A percentile compares a stretch with the other conserved stretches of the same genome.
These are phyloP conservation scores for Lucinisca nassula DNA, from an alignment of 2,888 invertebrate species.

Conservation along the genomic window DNA sequence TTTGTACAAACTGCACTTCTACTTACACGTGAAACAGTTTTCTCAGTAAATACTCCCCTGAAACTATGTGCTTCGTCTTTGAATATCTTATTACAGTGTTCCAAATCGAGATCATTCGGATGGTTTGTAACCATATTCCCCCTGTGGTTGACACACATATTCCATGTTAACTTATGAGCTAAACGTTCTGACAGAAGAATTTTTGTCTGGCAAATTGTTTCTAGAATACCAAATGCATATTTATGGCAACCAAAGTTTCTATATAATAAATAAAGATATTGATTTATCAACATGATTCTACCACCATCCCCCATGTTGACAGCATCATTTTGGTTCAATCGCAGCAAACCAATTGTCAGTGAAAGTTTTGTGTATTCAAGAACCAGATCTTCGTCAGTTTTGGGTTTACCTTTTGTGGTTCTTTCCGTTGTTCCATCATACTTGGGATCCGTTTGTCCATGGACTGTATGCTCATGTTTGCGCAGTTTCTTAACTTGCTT, in stretches of 20 bases:
- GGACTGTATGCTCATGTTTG: constrained; percentile 30
- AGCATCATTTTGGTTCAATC: constrained; percentile 52
- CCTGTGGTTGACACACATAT: constrained; percentile 56
- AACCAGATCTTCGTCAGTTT: constrained; percentile 20
- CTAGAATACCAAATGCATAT: constrained; percentile 60
- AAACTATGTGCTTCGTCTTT: constrained; percentile 56
- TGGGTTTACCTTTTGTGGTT: neutral
- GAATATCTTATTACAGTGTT: constrained; percentile 58
- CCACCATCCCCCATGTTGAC: constrained; percentile 54
- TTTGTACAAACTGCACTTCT: neutral
- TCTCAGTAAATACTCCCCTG: constrained; percentile 54
- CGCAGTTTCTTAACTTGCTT: constrained; percentile 29
- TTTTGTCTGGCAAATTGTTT: constrained; percentile 46
- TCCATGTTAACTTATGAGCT: constrained; percentile 58
- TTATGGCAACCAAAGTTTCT: constrained; percentile 45
- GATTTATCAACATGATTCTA: constrained; percentile 40
- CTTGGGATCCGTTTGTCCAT: constrained; percentile 31
- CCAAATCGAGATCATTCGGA: constrained; percentile 63
- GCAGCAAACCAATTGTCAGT: constrained; percentile 33
- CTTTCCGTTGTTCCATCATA: neutral
- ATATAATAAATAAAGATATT: constrained; percentile 39
- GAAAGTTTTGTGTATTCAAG: constrained; percentile 27
- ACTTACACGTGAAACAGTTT: constrained; percentile 51
- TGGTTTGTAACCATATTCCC: constrained; percentile 48
- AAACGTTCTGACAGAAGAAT: constrained; percentile 42